A percentile compares a stretch with the other conserved stretches of the same genome.
phyloP scores from a whole-genome alignment of 2,888 invertebrate genomes.

The Drosophila quinaria region DNA sequence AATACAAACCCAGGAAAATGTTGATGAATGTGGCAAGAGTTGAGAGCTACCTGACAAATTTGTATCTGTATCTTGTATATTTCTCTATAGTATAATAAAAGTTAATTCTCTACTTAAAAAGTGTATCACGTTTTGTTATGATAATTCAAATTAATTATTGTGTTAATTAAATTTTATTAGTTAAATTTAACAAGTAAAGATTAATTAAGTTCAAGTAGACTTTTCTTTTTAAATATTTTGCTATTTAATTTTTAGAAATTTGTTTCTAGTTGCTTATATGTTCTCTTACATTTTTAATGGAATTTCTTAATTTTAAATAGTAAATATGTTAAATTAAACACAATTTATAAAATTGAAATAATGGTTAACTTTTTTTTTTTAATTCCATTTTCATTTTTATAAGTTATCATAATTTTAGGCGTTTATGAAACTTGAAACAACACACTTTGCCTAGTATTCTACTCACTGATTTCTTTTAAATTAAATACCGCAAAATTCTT shows the following conservation, averaged over 20 bases:
- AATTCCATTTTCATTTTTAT: too few species aligned
- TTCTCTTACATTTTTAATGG: too few species aligned
- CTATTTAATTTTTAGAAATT: neutral
- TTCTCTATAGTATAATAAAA: neutral
- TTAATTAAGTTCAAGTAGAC: neutral
- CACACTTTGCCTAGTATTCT: too few species aligned
- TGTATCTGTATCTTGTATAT: neutral
- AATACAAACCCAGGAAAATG: conserved; percentile 8
- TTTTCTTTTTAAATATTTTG: neutral
- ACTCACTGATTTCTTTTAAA: neutral
- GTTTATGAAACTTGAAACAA: neutral
- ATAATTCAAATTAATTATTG: neutral
- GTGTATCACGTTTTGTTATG: too few species aligned
- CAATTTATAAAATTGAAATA: too few species aligned
- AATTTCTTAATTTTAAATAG: too few species aligned
- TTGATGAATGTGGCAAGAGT: conserved; percentile 9
- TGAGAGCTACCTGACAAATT: conserved; percentile 29
- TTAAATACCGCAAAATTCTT: neutral
- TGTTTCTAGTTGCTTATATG: too few species aligned
- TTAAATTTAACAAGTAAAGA: too few species aligned
- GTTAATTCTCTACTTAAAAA: neutral
- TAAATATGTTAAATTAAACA: too few species aligned
- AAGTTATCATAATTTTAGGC: neutral
- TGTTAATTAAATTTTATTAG: neutral
- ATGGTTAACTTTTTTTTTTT: too few species aligned